A percentile compares a stretch with the other conserved stretches of the same genome.
These are phyloP conservation scores for Muntiacus reevesi DNA, from an alignment of 2,113 vertebrate genomes.

Conservation along the genomic window DNA sequence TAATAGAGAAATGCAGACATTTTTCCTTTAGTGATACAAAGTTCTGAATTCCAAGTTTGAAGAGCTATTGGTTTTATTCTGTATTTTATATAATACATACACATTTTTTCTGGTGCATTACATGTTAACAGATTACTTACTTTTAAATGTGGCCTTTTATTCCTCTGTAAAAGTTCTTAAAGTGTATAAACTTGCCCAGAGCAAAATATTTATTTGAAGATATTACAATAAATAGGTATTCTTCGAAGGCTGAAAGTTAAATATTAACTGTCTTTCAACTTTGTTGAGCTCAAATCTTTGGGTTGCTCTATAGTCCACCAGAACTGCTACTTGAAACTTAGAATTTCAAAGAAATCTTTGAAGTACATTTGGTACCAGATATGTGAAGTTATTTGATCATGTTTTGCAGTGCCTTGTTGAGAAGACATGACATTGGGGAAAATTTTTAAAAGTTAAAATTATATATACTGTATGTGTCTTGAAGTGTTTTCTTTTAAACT, in stretches of 20 bases:
- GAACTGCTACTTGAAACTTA: constrained; percentile 15
- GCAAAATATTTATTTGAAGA: constrained; percentile 45
- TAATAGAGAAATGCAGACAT: background rate
- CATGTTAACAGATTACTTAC: constrained; percentile 3
- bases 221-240: constrained; percentile 24
- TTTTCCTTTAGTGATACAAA: background rate
- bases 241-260: constrained; percentile 46
- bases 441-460: constrained; percentile 39
- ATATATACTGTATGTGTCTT: background rate
- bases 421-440: background rate
- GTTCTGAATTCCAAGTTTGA: constrained; percentile 45
- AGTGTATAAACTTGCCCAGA: background rate
- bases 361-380: background rate
- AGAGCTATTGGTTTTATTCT: background rate
- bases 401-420: constrained; percentile 16
- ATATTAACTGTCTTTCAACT: background rate
- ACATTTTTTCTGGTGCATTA: background rate
- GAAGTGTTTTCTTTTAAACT: constrained; percentile 5
- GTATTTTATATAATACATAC: background rate
- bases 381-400: constrained; percentile 13
- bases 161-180: background rate
- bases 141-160: constrained; percentile 24
- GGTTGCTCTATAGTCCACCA: background rate
- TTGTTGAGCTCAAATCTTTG: background rate
- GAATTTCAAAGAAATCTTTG: constrained; percentile 31